phyloP scores from a whole-genome alignment of 2,113 vertebrate species.

The Connochaetes taurinus region DNA sequence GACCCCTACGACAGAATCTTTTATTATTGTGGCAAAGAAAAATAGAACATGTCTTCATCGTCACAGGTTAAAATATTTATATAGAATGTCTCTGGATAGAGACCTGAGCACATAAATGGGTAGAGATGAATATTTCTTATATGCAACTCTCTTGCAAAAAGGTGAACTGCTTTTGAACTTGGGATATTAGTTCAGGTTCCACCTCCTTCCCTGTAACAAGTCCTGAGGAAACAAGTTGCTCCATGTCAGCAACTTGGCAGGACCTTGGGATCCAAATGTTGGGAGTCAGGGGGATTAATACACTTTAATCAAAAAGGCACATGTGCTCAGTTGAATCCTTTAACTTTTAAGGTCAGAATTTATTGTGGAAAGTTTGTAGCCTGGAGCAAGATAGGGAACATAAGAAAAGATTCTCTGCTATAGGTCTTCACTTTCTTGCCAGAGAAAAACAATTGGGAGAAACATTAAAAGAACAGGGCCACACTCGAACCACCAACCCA shows the following conservation, averaged over 20 bases:
- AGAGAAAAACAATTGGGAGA: slow-evolving; percentile 33
- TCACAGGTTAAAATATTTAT: neutral
- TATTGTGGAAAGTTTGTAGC: neutral
- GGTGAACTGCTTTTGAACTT: neutral
- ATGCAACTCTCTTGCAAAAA: neutral
- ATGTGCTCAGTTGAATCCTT: neutral
- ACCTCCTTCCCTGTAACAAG: neutral
- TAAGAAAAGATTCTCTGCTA: neutral
- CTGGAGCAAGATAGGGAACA: neutral
- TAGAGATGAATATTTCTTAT: neutral
- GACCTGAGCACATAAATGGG: neutral
- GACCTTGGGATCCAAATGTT: neutral
- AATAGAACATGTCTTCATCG: neutral
- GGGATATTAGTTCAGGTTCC: neutral
- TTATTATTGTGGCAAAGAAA: neutral
- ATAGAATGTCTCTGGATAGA: neutral
- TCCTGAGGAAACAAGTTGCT: neutral
- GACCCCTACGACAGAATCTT: neutral
- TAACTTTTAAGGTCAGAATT: neutral
- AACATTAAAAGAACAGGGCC: neutral
- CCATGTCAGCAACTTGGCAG: neutral
- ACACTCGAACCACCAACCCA: neutral
- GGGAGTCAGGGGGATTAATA: neutral
- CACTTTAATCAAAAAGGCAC: neutral
- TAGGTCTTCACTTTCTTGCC: slow-evolving; percentile 12